A percentile compares a stretch with the other conserved stretches of the same genome.
phyloP scores from a whole-genome alignment of 2,113 vertebrate species.

The Tympanuchus pallidicinctus region DNA sequence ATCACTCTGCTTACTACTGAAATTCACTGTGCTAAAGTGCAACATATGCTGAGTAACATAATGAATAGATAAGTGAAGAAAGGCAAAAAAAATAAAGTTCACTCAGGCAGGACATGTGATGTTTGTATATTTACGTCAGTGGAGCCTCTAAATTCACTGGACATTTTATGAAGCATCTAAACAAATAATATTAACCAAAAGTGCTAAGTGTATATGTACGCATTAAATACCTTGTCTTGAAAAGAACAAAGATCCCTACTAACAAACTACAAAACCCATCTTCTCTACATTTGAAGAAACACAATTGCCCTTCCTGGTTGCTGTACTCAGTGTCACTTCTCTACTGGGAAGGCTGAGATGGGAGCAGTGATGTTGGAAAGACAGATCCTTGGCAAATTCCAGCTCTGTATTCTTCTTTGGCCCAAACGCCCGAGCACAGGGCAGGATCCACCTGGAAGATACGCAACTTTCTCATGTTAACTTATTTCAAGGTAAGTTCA shows the following conservation, averaged over 20 bases:
- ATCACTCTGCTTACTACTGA: not conserved
- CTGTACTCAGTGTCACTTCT: accelerated
- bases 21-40: conserved; percentile 28
- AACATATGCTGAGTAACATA: conserved; percentile 20
- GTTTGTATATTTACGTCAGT: not conserved
- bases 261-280: not conserved
- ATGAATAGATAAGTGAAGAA: not conserved
- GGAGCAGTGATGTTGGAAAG: not conserved
- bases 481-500: not conserved
- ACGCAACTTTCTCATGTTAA: not conserved
- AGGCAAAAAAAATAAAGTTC: not conserved
- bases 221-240: not conserved
- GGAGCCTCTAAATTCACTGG: not conserved
- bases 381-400: accelerated
- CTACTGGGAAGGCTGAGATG: not conserved
- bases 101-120: not conserved
- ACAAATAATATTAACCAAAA: not conserved
- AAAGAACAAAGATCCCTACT: not conserved
- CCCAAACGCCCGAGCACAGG: not conserved
- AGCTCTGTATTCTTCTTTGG: not conserved
- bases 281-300: not conserved
- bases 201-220: not conserved
- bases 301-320: not conserved
- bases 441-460: not conserved
- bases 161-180: not conserved